These are phyloP conservation scores for Dicentrarchus labrax DNA, from an alignment of 2,113 vertebrate species.

Conservation along the genomic window DNA sequence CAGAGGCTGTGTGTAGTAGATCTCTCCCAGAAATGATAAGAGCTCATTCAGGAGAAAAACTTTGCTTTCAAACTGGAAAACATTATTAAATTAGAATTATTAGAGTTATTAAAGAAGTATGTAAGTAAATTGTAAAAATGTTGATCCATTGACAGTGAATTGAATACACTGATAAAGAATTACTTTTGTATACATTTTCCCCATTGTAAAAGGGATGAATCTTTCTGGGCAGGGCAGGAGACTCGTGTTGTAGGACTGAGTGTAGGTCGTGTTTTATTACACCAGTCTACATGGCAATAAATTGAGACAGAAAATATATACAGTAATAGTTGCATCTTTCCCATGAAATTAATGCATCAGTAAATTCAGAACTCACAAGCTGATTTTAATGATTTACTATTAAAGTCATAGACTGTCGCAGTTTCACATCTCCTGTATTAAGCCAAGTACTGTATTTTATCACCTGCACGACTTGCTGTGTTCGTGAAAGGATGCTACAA, in stretches of 20 bases:
- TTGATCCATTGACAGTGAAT: not conserved
- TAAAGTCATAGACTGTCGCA: not conserved
- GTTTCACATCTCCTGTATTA: not conserved
- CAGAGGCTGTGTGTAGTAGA: not conserved
- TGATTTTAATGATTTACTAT: not conserved
- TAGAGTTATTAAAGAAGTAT: not conserved
- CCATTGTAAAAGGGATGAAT: not conserved
- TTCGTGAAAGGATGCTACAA: slow-evolving; percentile 34
- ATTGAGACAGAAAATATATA: not conserved
- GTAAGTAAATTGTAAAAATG: not conserved
- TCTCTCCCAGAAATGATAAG: slow-evolving; percentile 13
- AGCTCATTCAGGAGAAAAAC: slow-evolving; percentile 10
- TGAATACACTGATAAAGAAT: not conserved
- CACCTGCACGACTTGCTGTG: slow-evolving; percentile 5
- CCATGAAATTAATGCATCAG: not conserved
- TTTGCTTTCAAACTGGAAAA: not conserved
- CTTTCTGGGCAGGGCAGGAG: slow-evolving; percentile 1
- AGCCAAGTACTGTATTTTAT: not conserved
- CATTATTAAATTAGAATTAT: too few relatives aligned
- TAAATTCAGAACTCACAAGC: not conserved
- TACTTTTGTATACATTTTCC: not conserved
- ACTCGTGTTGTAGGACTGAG: not conserved
- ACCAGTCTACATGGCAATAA: not conserved
- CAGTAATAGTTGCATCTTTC: not conserved
- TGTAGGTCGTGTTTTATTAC: not conserved